Evolutionary conservation across 2,888 invertebrate species (phyloP), one percentile per base, ranked within the genome.

Genomic region (Protodeltote pygarga): DNA sequence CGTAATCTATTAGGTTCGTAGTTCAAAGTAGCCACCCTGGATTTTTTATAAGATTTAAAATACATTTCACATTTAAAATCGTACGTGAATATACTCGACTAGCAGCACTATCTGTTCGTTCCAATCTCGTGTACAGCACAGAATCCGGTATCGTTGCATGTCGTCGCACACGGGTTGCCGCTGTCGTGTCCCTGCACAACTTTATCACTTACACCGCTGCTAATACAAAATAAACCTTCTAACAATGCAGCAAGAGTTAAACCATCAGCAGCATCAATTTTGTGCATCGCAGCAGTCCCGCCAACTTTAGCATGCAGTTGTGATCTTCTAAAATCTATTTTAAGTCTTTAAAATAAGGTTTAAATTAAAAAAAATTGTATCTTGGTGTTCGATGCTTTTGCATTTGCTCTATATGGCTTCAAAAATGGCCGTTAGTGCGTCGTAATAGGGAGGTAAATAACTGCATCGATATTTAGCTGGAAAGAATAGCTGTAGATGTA

Each of bases 121-220:
- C 34, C 59, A 58, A 69, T 69, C 71, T 72, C 81, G 15, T 80
- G 77, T 79, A 65, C 61, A 69, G 17, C 70, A 47, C 42, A 65
- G 58, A 71, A 73, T 73, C 73, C 69, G 70, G 72, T 74, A 77
- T 81, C 84, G 81, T 85, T 86, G 88, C 88, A 86, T 87, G 85
- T 85, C 88, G 83, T 81, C 85, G 85, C 87, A 87, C 86, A 79
- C 85, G 83, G 81, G 77, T 79, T 79, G 83, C 79, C 77, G 78
- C 81, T 84, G 82, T 83, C 85, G 73, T 77, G 79, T 77, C 71
- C 65, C 63, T 51, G 23, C 45, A 5, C 78, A 57, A 75, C 8
- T 59, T 52, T 44, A 55, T 53, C 27, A 10, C 16, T 2, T 24
- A 41, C 47, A 47, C 8, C 5, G n/a, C 6, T 24, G 19, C 21